phyloP scores from a whole-genome alignment of 2,797 vertebrate species.

The Coregonus sp. region DNA sequence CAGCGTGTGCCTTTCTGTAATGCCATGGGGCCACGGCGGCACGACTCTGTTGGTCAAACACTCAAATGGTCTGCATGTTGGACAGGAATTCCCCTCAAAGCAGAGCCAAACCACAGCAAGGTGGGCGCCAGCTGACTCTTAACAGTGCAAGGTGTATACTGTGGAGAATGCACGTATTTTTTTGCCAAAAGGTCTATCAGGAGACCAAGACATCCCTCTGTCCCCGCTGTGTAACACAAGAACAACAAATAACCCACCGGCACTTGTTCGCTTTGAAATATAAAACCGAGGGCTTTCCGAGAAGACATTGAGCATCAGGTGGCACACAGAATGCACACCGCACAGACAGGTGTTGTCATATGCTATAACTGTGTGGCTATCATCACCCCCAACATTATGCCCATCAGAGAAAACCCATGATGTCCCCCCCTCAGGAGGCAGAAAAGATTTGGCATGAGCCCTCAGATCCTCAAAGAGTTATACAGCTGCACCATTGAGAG shows the following conservation, averaged over 20 bases:
- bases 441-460: too few relatives aligned
- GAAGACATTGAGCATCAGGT: not conserved
- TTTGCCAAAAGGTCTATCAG: not conserved
- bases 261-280: conserved; percentile 25
- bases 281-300: not conserved
- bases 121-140: conserved; percentile 4
- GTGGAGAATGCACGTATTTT: not conserved
- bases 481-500: too few relatives aligned
- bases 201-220: not conserved
- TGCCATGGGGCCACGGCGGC: conserved; percentile 6
- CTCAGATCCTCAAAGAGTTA: too few relatives aligned
- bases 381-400: not conserved
- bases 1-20: conserved; percentile 8
- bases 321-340: not conserved
- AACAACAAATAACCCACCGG: conserved; percentile 15
- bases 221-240: conserved; percentile 21
- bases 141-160: not conserved
- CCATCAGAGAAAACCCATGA: not conserved
- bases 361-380: not conserved
- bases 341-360: conserved; percentile 1
- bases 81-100: conserved; percentile 15
- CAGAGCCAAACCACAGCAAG: not conserved
- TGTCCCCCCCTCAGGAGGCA: too few relatives aligned
- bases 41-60: conserved; percentile 4
- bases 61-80: not conserved